Conservation (phyloP, 92 coral and sea anemone genomes). For the Siderastrea radians region DNA sequence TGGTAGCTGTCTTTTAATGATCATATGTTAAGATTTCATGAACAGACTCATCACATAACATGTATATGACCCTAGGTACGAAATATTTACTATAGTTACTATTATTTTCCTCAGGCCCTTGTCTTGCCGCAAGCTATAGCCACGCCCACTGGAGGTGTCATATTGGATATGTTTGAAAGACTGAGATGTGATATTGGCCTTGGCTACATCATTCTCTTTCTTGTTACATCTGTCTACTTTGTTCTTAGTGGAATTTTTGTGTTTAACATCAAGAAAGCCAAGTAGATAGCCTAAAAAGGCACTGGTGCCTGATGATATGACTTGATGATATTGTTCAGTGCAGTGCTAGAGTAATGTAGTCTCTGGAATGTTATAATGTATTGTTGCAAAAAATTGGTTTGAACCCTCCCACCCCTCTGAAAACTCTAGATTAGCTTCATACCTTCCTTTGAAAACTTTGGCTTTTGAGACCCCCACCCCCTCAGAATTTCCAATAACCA, state of each 20-base stretch:
- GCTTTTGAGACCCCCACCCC: too few species aligned
- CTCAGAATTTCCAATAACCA: too few species aligned
- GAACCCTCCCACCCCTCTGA: too few species aligned
- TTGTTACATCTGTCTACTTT: constrained; percentile 93
- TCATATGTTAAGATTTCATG: neutral
- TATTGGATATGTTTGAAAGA: constrained; percentile 93
- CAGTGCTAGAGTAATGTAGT: too few species aligned
- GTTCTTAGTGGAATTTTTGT: constrained; percentile 98
- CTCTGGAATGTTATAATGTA: too few species aligned
- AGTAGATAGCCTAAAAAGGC: constrained; percentile 14
- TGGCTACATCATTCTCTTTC: constrained; percentile 97
- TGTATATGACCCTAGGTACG: neutral
- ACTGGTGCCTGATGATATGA: neutral
- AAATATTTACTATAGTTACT: neutral
- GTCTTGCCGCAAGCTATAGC: constrained; percentile 99
- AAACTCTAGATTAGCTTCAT: too few species aligned
- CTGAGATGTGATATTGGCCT: constrained; percentile 97
- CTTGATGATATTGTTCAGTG: too few species aligned
- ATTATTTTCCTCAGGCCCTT: constrained; percentile 77
- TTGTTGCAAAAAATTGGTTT: too few species aligned
- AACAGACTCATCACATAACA: neutral
- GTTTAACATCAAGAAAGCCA: constrained; percentile 88
- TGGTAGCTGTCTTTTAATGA: too few species aligned
- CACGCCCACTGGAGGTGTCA: constrained; percentile 96
- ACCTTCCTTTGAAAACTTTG: too few species aligned